Percentiles rank a stretch among this genome's conserved stretches.
Evolutionary conservation across 2,888 invertebrate genomes (phyloP).

Genomic region (Brachypalpus laphriformis): DNA sequence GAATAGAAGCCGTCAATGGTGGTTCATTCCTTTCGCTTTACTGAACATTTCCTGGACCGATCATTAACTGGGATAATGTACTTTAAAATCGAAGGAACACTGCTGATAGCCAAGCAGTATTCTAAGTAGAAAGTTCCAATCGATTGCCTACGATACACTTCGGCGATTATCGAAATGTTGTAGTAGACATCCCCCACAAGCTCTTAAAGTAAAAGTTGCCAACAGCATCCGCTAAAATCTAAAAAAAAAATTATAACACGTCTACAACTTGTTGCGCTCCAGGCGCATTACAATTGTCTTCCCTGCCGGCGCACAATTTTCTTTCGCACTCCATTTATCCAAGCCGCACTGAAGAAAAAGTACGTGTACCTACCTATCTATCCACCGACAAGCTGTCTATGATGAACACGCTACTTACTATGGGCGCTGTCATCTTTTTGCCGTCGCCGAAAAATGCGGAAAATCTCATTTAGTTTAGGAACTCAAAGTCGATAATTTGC

Average conservation of each 20-base stretch:
- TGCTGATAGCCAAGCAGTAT: too few relatives aligned
- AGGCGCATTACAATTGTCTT: constrained; percentile 37
- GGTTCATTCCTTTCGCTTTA: too few relatives aligned
- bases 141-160: too few relatives aligned
- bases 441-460: constrained; percentile 63
- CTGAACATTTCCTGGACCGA: too few relatives aligned
- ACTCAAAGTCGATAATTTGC: constrained; percentile 69
- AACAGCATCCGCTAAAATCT: background rate
- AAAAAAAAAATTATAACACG: background rate
- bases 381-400: background rate
- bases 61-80: too few relatives aligned
- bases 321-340: constrained; percentile 28
- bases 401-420: constrained; percentile 24
- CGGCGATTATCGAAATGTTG: too few relatives aligned
- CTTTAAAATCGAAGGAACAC: too few relatives aligned
- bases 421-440: constrained; percentile 62
- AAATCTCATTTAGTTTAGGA: constrained; percentile 69
- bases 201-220: too few relatives aligned
- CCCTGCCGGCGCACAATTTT: constrained; percentile 17
- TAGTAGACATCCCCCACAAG: too few relatives aligned
- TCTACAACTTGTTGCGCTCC: constrained; percentile 23
- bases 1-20: too few relatives aligned
- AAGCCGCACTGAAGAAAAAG: background rate
- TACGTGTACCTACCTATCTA: background rate
- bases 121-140: too few relatives aligned